Percentiles rank a stretch among this genome's conserved stretches.
Evolutionary conservation across 2,113 vertebrate species (phyloP).

Genomic region (Pitta sordida): DNA sequence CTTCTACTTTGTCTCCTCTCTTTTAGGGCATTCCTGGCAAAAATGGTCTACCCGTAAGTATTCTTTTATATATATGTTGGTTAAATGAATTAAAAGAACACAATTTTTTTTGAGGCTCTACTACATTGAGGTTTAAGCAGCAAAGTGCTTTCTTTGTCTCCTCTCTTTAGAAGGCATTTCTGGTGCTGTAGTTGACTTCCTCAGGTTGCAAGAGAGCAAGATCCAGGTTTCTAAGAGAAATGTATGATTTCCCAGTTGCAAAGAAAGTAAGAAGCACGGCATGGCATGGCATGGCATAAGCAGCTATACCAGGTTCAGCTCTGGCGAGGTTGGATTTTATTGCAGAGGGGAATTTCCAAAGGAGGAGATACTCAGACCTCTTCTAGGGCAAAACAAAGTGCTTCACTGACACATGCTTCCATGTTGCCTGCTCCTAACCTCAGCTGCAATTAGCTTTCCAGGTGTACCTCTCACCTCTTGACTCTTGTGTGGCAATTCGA

Average conservation of each 20-base stretch:
- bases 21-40: constrained; percentile 40
- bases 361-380: background rate
- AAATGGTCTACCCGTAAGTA: background rate
- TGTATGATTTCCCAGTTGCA: background rate
- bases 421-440: background rate
- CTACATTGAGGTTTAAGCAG: background rate
- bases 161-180: background rate
- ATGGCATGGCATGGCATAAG: background rate
- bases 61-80: background rate
- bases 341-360: background rate
- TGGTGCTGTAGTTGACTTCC: background rate
- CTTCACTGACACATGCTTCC: background rate
- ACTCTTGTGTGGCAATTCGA: background rate
- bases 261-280: background rate
- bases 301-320: background rate
- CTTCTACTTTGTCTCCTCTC: too few species aligned
- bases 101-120: background rate
- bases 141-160: background rate
- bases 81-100: background rate
- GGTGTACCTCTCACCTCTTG: background rate
- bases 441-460: background rate
- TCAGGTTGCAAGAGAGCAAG: background rate
- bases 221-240: background rate
- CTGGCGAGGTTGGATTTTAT: background rate
- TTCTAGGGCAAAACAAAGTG: background rate